These are phyloP conservation scores for Tenrec ecaudatus DNA, from an alignment of 2,113 vertebrate genomes.

Conservation along the genomic window DNA sequence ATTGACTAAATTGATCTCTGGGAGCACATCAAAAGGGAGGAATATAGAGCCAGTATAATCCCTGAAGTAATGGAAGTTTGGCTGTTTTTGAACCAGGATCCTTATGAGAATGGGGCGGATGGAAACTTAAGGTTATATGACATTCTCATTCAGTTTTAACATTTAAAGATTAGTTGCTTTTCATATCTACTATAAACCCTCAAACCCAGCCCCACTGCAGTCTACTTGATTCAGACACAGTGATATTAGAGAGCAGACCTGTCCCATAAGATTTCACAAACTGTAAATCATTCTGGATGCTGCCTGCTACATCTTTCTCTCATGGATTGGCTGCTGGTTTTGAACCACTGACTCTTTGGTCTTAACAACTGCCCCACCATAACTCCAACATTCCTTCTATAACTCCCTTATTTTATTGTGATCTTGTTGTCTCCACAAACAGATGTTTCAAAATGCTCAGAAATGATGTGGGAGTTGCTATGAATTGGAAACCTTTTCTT, in stretches of 20 bases:
- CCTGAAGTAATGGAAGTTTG: no score
- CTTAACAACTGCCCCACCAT: no score
- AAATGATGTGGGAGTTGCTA: background rate
- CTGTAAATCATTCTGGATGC: no score
- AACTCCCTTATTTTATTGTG: background rate
- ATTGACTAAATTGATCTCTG: background rate
- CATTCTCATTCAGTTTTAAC: background rate
- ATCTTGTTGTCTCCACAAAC: background rate
- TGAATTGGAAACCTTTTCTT: conserved; percentile 2
- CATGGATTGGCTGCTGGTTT: no score
- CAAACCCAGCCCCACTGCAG: no score
- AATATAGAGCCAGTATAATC: background rate
- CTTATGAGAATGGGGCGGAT: background rate
- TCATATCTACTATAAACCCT: no score
- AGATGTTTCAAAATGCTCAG: background rate
- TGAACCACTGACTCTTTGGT: no score
- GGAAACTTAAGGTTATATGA: background rate
- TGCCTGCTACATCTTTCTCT: no score
- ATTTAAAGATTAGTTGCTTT: background rate
- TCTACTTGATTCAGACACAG: no score
- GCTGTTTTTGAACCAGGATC: background rate
- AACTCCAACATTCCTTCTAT: background rate
- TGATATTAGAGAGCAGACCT: no score
- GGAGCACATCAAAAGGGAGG: background rate
- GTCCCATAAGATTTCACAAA: no score